These are phyloP conservation scores for Notolepis coatsorum DNA, from an alignment of 2,797 vertebrate genomes.

Conservation along the genomic window DNA sequence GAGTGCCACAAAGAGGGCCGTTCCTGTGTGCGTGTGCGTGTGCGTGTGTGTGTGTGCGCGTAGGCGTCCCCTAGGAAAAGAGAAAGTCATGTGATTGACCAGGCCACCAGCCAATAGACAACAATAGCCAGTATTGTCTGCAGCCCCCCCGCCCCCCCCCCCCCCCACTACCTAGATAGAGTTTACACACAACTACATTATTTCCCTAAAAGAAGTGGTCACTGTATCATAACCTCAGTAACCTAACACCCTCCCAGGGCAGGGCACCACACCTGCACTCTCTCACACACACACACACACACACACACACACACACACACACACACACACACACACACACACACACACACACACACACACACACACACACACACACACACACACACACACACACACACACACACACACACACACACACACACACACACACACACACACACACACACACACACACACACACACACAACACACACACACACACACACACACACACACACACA, in stretches of 20 bases:
- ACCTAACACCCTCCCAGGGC: conserved; percentile 51
- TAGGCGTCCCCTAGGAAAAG: neutral
- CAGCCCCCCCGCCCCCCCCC: no score
- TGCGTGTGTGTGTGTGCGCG: neutral
- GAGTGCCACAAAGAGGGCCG: neutral
- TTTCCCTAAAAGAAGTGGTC: conserved; percentile 54
- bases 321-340: no score
- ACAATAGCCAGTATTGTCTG: conserved; percentile 23
- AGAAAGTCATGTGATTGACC: neutral
- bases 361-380: neutral
- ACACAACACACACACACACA: conserved; percentile 35
- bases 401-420: conserved; percentile 23
- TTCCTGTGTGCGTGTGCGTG: no score
- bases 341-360: no score
- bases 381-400: neutral
- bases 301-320: no score
- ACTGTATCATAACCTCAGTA: conserved; percentile 62
- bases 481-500: conserved; percentile 31
- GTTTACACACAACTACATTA: conserved; percentile 71
- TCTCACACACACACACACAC: no score
- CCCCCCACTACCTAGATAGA: conserved; percentile 44
- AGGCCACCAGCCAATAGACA: neutral
- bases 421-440: conserved; percentile 20
- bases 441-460: conserved; percentile 8
- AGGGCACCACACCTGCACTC: conserved; percentile 19